These are phyloP conservation scores for Drosophila koepferae DNA, from an alignment of 2,888 invertebrate genomes.

Conservation along the genomic window DNA sequence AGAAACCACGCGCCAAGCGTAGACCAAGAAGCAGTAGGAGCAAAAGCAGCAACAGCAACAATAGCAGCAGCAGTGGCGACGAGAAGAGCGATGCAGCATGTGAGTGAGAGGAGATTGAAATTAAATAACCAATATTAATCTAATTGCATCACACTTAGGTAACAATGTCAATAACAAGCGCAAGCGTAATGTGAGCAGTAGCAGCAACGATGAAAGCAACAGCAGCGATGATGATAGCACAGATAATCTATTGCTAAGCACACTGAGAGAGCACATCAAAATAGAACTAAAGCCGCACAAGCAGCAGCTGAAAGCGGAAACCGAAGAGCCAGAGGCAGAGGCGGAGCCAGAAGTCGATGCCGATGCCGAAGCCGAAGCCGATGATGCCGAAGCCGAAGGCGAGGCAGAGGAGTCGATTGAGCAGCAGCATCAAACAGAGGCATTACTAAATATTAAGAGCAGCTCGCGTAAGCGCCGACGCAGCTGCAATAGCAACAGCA, in stretches of 20 bases:
- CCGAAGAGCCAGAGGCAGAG: not conserved
- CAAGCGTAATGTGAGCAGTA: constrained; percentile 1
- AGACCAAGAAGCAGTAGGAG: constrained; percentile 22
- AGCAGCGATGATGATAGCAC: constrained; percentile 59
- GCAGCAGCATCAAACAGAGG: not conserved
- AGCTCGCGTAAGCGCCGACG: constrained; percentile 45
- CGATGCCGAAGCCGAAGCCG: too few relatives aligned
- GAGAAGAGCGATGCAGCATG: constrained; percentile 26
- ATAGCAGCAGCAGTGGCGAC: constrained; percentile 21
- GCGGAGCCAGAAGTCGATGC: not conserved
- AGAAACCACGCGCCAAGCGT: not conserved
- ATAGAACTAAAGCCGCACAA: constrained; percentile 54
- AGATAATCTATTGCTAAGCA: constrained; percentile 57
- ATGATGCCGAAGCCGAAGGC: too few relatives aligned
- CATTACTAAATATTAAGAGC: not conserved
- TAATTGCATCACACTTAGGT: not conserved
- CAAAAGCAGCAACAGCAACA: constrained; percentile 15
- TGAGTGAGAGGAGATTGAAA: not conserved
- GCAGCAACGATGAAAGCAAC: constrained; percentile 34
- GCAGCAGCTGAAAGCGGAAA: constrained; percentile 29
- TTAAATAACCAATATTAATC: not conserved
- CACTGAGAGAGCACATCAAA: constrained; percentile 51
- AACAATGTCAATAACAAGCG: not conserved
- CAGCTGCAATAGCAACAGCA: constrained; percentile 28
- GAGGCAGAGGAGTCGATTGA: not conserved